Evolutionary conservation across 2,113 vertebrate genomes (phyloP), one percentile per base, ranked within the genome.

Genomic region (Thunnus maccoyii): DNA sequence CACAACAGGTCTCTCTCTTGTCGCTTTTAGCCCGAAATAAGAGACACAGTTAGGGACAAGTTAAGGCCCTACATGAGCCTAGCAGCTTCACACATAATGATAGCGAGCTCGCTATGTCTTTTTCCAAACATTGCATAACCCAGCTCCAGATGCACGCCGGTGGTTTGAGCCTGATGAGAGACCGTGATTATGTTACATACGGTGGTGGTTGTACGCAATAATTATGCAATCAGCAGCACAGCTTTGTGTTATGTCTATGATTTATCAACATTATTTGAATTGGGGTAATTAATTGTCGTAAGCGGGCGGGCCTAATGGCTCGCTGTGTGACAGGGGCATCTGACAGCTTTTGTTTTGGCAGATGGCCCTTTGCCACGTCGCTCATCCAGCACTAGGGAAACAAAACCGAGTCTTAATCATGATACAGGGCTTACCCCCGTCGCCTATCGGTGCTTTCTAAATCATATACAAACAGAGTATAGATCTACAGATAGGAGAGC

Each of bases 141-240:
- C 44, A 18, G 67, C 85, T 87, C 80, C 90, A 88, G 85, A 86
- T 87, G 89, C 90, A 77, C 76, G 46, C 82, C 46, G 87, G 88
- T 25, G 90, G 89, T 94, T 93, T 85, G 56, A 82, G 79, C 78
- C 78, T 94, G 93, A 95, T 94, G 94, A 94, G 88, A 90, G 78
- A 41, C 69, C 2, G 51, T 85, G 90, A 93, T 94, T 93, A 88
- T 82, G 89, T 93, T 92, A 92, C 93, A 93, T 89, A 91, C 71
- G 75, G 54, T 78, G 16, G 87, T 20, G 83, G 93, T 91, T 89
- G 79, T 89, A 91, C 86, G 91, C 82, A 84, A 81, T 92, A 93
- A 94, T 93, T 92, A 89, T 75, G 88, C 73, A 94, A 93, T 95
- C 91, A 93, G 89, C 74, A 82, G 81, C 62, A 50, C 61, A 64